Conservation (phyloP, 2,113 vertebrate species). For the Eulemur rufifrons region DNA sequence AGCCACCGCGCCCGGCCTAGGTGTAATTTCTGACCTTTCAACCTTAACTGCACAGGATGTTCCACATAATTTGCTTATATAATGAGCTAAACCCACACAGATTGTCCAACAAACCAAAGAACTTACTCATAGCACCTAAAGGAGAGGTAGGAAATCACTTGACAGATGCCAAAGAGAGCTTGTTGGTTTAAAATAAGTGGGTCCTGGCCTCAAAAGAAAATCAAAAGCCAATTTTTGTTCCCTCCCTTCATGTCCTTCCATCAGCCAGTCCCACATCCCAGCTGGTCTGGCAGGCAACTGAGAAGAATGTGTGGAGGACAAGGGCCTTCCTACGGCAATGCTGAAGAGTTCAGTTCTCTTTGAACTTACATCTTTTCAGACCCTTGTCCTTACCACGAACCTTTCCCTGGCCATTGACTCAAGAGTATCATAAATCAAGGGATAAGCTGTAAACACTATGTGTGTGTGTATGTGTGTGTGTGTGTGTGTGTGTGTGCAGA, state of each 20-base stretch:
- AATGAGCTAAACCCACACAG: background rate
- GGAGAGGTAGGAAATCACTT: background rate
- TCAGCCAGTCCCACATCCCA: background rate
- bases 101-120: background rate
- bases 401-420: background rate
- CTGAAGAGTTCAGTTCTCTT: background rate
- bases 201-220: background rate
- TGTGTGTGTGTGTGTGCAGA: no score
- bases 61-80: background rate
- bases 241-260: background rate
- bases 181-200: background rate
- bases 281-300: background rate
- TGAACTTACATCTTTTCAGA: background rate
- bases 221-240: background rate
- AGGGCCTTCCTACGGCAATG: background rate
- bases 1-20: no score
- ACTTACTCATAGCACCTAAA: background rate
- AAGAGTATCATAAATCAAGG: background rate
- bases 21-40: background rate
- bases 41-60: background rate
- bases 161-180: background rate
- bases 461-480: background rate
- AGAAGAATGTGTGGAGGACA: accelerated
- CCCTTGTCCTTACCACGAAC: background rate
- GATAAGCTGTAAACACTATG: background rate